phyloP scores from a whole-genome alignment of 2,113 vertebrate genomes.

The Galemys pyrenaicus region DNA sequence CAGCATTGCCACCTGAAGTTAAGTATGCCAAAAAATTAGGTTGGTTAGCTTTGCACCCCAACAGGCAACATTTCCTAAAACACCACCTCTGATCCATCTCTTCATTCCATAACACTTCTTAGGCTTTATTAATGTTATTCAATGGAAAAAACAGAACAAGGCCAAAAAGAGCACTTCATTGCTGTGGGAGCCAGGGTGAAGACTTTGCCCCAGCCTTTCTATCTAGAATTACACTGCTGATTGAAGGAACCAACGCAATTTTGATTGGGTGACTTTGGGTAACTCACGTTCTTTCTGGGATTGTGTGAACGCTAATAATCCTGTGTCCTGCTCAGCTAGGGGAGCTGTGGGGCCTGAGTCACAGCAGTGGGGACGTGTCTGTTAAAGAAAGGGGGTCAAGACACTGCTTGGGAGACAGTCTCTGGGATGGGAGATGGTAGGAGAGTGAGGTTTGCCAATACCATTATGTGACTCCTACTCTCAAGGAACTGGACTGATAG shows the following conservation, averaged over 20 bases:
- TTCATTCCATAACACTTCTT: neutral
- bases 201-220: constrained; percentile 48
- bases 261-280: neutral
- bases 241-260: constrained; percentile 56
- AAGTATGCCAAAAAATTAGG: neutral
- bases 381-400: neutral
- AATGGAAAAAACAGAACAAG: constrained; percentile 41
- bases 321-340: neutral
- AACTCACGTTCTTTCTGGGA: neutral
- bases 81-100: neutral
- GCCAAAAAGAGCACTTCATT: neutral
- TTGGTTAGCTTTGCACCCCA: neutral
- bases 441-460: neutral
- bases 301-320: constrained; percentile 44
- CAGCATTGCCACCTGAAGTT: neutral
- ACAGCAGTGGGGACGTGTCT: neutral
- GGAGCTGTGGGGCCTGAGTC: neutral
- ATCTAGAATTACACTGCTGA: constrained; percentile 56
- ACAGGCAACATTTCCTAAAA: neutral
- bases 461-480: neutral
- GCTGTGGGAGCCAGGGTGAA: neutral
- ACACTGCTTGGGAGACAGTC: neutral
- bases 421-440: neutral
- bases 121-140: constrained; percentile 44
- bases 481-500: constrained; percentile 20